These are phyloP conservation scores for Ceuthmochares aereus DNA, from an alignment of 2,113 vertebrate species.

Conservation along the genomic window DNA sequence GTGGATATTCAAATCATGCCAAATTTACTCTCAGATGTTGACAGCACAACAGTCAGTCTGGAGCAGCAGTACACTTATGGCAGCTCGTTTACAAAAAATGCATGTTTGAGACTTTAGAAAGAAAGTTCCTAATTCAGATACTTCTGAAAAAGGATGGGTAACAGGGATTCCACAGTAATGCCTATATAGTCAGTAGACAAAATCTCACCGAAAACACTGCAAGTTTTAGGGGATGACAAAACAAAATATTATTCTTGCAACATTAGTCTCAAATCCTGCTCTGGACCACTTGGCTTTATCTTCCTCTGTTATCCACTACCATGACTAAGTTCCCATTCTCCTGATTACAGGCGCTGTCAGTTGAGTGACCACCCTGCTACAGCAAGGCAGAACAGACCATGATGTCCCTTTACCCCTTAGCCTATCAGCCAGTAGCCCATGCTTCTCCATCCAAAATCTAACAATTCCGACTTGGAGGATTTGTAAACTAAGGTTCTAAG, in stretches of 20 bases:
- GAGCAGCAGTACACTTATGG: neutral
- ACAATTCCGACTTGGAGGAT: neutral
- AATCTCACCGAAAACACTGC: neutral
- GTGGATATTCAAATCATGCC: neutral
- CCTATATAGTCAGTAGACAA: neutral
- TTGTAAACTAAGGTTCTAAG: neutral
- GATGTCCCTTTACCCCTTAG: neutral
- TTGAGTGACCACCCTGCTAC: rapidly evolving
- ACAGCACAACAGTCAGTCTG: neutral
- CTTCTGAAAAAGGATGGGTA: neutral
- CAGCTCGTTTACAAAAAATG: neutral
- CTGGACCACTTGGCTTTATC: neutral
- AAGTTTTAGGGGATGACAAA: neutral
- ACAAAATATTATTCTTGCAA: neutral
- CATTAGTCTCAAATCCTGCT: neutral
- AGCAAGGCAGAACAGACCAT: neutral
- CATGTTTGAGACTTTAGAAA: neutral
- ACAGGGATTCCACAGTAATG: neutral
- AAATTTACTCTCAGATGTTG: neutral
- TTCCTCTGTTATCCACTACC: neutral
- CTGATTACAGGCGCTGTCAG: neutral
- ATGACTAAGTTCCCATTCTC: neutral
- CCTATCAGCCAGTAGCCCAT: neutral
- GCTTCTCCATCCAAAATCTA: neutral
- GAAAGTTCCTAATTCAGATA: neutral